Base-by-base conservation (phyloP, 2,113 vertebrate species). In the Sorex fumeus region DNA sequence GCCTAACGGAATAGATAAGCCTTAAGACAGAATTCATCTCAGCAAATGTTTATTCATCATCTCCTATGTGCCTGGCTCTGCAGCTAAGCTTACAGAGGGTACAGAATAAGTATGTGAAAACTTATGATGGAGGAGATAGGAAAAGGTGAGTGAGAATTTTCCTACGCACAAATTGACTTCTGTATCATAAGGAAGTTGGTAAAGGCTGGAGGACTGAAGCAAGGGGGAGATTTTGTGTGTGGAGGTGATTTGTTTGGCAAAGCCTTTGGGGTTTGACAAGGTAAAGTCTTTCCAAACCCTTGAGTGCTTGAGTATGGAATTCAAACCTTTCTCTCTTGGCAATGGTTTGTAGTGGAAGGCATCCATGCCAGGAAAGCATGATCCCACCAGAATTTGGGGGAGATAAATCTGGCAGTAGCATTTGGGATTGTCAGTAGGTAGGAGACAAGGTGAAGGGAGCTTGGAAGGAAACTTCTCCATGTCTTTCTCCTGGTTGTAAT, bases 401-500 rank as follows among this genome's bases (percentile, higher is more conserved):
- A 84, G 74, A 70, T 66, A 74, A 92, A 70, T 67, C 85, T 87
- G 84, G 72, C 64, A 74, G 47, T 40, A 81, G 27, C 21, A 11
- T 47, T 79, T 16, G 16, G 76, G 50, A 70, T 72, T 64, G 64
- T 71, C 45, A 34, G 88, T 53, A 28, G 36, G n/a, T 62, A 32
- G 36, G 75, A 66, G 32, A 7, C 2, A 6, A 66, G 34, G 15
- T 25, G 36, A 11, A 25, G n/a, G 43, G 64, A 23, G 28, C 6
- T 84, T 81, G 84, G 64, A 97, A 96, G 94, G 97, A 97, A 96
- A 91, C 96, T 95, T 96, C 95, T 96, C 93, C 62, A 84, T 97
- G 96, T 95, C 95, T 95, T 97, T 95, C 97, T 97, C 97, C 94
- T 96, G 97, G 97, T 96, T 96, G 95, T 95, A 94, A 93, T 71